phyloP scores from a whole-genome alignment of 2,113 vertebrate genomes.

The human (Homo sapiens) region GRCh38 chr14:40053501-40054000 shows the following conservation, averaged over 20 bases:
- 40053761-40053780: neutral
- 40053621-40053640: constrained; percentile 55
- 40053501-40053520: constrained; percentile 57
- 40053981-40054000: neutral
- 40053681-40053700: constrained; percentile 8
- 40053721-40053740: constrained; percentile 29
- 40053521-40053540: constrained; percentile 54
- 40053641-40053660: constrained; percentile 57
- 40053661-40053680: constrained; percentile 52
- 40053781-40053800: neutral
- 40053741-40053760: neutral
- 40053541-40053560: constrained; percentile 4
- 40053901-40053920: neutral
- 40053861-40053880: neutral
- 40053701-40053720: neutral
- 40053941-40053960: neutral
- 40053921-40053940: neutral
- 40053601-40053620: constrained; percentile 27
- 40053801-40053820: neutral
- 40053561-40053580: constrained; percentile 27
- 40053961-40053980: neutral
- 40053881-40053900: neutral
- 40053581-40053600: constrained; percentile 25
- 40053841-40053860: neutral
- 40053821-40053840: neutral